phyloP scores from a whole-genome alignment of 2,797 vertebrate genomes.

The Alfaro cultratus region DNA sequence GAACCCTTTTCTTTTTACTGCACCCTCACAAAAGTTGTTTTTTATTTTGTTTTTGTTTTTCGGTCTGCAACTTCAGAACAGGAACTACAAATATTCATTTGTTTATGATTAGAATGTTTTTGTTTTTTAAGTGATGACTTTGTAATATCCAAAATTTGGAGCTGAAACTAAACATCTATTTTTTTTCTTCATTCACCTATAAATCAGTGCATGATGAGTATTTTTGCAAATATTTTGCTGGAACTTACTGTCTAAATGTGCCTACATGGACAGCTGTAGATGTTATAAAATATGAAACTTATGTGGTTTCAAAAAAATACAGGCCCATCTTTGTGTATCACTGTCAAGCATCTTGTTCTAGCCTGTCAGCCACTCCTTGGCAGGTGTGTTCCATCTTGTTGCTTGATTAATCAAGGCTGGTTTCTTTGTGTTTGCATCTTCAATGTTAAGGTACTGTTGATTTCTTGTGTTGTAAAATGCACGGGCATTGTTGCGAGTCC shows the following conservation, averaged over 20 bases:
- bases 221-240: not conserved
- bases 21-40: slow-evolving; percentile 52
- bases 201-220: not conserved
- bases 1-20: slow-evolving; percentile 63
- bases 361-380: slow-evolving; percentile 31
- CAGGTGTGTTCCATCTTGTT: slow-evolving; percentile 9
- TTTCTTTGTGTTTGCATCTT: slow-evolving; percentile 9
- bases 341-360: slow-evolving; percentile 10
- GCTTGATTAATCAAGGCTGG: slow-evolving; percentile 12
- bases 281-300: not conserved
- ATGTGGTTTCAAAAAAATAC: not conserved
- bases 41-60: not conserved
- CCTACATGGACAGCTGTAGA: not conserved
- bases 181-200: not conserved
- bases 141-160: not conserved
- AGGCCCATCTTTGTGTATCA: not conserved
- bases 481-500: not conserved
- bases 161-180: not conserved
- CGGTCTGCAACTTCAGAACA: slow-evolving; percentile 42
- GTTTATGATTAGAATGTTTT: not conserved
- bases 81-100: slow-evolving; percentile 37
- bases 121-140: not conserved
- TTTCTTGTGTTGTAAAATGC: not conserved
- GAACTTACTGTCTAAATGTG: not conserved
- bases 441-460: not conserved